Evolutionary conservation across 1,140 invertebrate genomes (phyloP).

Genomic region (Aphis gossypii): DNA sequence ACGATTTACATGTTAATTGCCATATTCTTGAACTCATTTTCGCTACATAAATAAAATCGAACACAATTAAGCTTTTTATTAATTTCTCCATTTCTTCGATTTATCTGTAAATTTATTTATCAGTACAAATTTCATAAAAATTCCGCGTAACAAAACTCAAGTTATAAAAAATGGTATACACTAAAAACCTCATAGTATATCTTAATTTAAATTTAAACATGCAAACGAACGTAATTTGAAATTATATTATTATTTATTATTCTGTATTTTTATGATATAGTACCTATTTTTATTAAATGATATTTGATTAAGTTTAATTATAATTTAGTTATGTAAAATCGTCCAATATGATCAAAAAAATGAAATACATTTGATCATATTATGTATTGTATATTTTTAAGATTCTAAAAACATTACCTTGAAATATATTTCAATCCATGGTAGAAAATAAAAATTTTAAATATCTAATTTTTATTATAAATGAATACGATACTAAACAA

Average conservation of each 20-base stretch:
- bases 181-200: background rate
- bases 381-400: too few species aligned
- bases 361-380: background rate
- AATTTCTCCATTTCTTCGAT: background rate
- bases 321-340: background rate
- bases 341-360: background rate
- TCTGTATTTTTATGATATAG: too few species aligned
- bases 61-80: background rate
- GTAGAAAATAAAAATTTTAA: too few species aligned
- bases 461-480: too few species aligned
- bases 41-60: conserved; percentile 8
- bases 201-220: background rate
- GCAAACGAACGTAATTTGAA: background rate
- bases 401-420: too few species aligned
- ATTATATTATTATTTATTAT: background rate
- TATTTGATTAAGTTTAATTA: background rate
- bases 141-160: background rate
- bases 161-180: background rate
- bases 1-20: conserved; percentile 42
- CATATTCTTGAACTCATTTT: conserved; percentile 11
- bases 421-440: too few species aligned
- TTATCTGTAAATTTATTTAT: background rate
- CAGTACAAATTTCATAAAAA: background rate
- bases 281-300: background rate
- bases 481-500: too few species aligned